Base-by-base conservation (phyloP, 2,888 invertebrate species). In the Cremastinae sp. region DNA sequence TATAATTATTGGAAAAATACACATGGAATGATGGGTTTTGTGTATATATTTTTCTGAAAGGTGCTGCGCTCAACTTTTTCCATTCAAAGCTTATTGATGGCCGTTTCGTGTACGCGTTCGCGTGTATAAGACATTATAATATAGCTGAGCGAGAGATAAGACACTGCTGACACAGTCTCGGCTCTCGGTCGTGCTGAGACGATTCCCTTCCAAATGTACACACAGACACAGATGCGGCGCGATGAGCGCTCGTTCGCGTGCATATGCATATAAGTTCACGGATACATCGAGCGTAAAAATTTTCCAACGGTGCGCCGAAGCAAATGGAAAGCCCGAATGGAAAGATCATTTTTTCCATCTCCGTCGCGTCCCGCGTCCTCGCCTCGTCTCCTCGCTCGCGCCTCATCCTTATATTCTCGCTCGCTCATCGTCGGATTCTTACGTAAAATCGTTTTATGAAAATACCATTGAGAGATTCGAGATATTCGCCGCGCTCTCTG, bases 401-500 rank as follows among this genome's bases (percentile, higher is more conserved):
- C 16, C 18, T 14, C 18, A 9, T 18, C 7, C 49, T 49, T 18
- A 0, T 4, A 2, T 22, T 51, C 18, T 28, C 28, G 28, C n/a
- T 59, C 41, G 51, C 66, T 56, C 47, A n/a, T 54, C 14, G 34
- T 12, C 9, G 22, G 12, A 62, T 66, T 64, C 75, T 75, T 75
- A 75, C 75, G 75, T 75, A 70, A 75, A 75, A 66, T 66, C 43
- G 34, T 65, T 75, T 59, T 70, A 70, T 75, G 34, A 61, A 75
- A 54, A 70, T 65, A 51, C 70, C 41, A 70, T 70, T 64, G 49
- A 51, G 47, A 62, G 65, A 66, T 43, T n/a, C 16, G 45, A 54
- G 54, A 22, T 10, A 18, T 51, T 53, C 64, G 49, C 47, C 20
- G 36, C n/a, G n/a, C n/a, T n/a, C n/a, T n/a, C n/a, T 43, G 59